Conservation (phyloP, 92 coral and sea anemone genomes). For the Hydrozoanthus gracilis region DNA sequence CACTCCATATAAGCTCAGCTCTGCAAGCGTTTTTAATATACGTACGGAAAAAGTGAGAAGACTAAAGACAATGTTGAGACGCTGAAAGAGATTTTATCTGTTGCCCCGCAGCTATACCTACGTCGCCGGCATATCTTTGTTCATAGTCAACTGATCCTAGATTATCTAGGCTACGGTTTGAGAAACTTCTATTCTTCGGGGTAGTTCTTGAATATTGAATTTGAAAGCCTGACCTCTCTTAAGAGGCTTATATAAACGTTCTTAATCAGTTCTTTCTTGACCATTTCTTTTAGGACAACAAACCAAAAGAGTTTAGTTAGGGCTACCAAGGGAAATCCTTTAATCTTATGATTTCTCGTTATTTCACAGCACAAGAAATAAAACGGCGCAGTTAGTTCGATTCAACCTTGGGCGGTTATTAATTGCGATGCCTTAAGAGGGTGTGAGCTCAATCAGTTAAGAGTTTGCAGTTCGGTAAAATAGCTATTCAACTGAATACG, state of each 20-base stretch:
- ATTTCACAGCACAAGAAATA: too few relatives aligned
- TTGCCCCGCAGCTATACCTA: slow-evolving; percentile 34
- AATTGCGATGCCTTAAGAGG: too few relatives aligned
- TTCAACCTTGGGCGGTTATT: too few relatives aligned
- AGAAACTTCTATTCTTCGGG: background rate
- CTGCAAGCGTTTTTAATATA: slow-evolving; percentile 22
- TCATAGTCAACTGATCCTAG: slow-evolving; percentile 1
- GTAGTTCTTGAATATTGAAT: background rate
- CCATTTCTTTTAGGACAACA: background rate
- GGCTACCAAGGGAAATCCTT: too few relatives aligned
- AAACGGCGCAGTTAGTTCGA: too few relatives aligned
- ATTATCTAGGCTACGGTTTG: background rate
- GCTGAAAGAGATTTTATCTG: slow-evolving; percentile 46
- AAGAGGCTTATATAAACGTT: background rate
- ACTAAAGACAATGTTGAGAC: slow-evolving; percentile 36
- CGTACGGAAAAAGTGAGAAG: slow-evolving; percentile 34
- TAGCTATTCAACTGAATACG: too few relatives aligned
- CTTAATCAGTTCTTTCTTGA: background rate
- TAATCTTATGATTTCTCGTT: too few relatives aligned
- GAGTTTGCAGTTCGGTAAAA: too few relatives aligned
- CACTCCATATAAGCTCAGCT: slow-evolving; percentile 8
- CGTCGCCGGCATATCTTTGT: slow-evolving; percentile 10
- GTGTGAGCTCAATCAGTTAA: too few relatives aligned
- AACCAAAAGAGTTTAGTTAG: too few relatives aligned
- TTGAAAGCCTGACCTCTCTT: background rate